Percentiles rank a stretch among this genome's conserved stretches.
phyloP scores from a whole-genome alignment of 2,797 vertebrate species.

The Serranus cabrilla region DNA sequence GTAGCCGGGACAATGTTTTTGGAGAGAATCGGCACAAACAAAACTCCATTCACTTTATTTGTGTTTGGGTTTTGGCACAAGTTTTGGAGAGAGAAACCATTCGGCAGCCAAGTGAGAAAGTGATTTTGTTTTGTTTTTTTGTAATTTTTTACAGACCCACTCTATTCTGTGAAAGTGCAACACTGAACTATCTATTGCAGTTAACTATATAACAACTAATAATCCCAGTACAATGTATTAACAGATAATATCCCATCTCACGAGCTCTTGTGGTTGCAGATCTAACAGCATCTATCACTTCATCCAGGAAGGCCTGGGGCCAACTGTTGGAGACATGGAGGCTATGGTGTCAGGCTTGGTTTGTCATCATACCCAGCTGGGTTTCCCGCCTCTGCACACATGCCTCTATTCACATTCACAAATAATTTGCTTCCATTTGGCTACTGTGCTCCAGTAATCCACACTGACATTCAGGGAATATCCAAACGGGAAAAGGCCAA shows the following conservation, averaged over 20 bases:
- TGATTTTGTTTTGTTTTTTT: background rate
- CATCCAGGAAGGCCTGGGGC: constrained; percentile 2
- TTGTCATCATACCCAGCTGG: constrained; percentile 37
- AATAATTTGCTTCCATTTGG: constrained; percentile 46
- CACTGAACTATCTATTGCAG: background rate
- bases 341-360: constrained; percentile 35
- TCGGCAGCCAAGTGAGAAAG: background rate
- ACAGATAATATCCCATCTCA: constrained; percentile 11
- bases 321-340: constrained; percentile 22
- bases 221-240: constrained; percentile 16
- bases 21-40: background rate
- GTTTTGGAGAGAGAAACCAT: background rate
- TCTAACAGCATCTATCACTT: constrained; percentile 29
- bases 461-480: constrained; percentile 48
- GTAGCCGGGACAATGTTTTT: background rate
- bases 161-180: constrained; percentile 1
- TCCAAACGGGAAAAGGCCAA: constrained; percentile 29
- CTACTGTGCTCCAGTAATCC: constrained; percentile 38
- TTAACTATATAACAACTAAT: background rate
- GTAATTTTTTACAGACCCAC: background rate
- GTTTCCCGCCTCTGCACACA: constrained; percentile 28
- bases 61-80: background rate
- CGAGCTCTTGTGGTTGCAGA: constrained; percentile 15
- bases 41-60: background rate
- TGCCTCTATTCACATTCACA: constrained; percentile 52